Evolutionary conservation across 2,113 vertebrate genomes (phyloP).

Genomic region (Vicugna pacos): DNA sequence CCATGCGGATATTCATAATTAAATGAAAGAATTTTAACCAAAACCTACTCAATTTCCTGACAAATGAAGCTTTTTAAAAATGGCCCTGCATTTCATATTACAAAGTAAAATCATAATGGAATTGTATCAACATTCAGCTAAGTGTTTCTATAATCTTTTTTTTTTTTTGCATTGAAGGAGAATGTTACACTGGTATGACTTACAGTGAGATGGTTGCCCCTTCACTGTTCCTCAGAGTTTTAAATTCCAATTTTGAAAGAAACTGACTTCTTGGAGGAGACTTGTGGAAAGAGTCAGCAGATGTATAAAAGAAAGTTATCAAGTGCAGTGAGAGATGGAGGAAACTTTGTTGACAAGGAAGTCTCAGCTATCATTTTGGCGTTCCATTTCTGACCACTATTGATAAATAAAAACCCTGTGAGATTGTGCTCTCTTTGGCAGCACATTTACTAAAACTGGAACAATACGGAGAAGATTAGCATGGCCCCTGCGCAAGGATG

Average conservation of each 20-base stretch:
- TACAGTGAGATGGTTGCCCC: neutral
- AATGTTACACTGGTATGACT: neutral
- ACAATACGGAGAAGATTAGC: too few species aligned
- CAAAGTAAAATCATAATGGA: neutral
- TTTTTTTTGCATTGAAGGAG: neutral
- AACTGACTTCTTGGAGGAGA: neutral
- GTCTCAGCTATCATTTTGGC: neutral
- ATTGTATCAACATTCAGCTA: neutral
- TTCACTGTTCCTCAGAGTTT: neutral
- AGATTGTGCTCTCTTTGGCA: neutral
- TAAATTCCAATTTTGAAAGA: neutral
- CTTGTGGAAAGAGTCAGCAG: neutral
- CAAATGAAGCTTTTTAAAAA: neutral
- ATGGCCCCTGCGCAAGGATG: too few species aligned
- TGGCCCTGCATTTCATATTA: neutral
- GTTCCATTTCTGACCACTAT: neutral
- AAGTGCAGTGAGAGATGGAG: neutral
- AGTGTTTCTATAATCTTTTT: neutral
- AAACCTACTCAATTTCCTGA: neutral
- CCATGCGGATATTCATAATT: neutral
- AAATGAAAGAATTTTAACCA: constrained; percentile 15
- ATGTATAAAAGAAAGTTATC: neutral
- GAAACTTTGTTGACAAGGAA: neutral
- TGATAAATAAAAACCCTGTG: neutral
- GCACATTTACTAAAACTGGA: too few species aligned